Conservation (phyloP, 2,113 vertebrate genomes). For the Podiceps cristatus region DNA sequence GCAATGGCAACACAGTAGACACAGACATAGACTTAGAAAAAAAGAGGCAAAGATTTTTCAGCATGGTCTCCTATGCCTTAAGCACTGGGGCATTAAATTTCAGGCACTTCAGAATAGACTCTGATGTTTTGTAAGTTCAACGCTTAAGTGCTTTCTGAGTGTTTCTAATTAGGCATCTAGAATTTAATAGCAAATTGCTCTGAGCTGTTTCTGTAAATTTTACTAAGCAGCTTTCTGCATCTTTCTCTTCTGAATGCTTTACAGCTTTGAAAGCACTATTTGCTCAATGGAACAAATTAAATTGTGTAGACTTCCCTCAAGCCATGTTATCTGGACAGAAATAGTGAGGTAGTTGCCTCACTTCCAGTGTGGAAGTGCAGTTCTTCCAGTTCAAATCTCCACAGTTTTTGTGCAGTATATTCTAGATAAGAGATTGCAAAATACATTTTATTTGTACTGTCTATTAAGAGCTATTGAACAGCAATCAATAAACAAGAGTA, state of each 20-base stretch:
- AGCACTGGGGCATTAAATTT: background rate
- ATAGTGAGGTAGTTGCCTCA: background rate
- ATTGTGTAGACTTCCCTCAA: background rate
- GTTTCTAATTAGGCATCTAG: background rate
- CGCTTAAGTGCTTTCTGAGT: background rate
- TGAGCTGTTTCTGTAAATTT: background rate
- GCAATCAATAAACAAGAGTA: background rate
- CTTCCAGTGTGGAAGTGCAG: background rate
- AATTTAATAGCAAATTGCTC: background rate
- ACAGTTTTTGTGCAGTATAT: background rate
- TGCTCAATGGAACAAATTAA: background rate
- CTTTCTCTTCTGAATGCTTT: background rate
- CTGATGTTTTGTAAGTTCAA: background rate
- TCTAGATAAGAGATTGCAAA: conserved; percentile 20
- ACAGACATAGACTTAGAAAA: background rate
- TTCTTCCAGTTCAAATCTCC: background rate
- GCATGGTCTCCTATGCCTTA: background rate
- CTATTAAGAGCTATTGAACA: background rate
- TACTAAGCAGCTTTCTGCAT: background rate
- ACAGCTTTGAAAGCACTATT: background rate
- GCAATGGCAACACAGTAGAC: background rate
- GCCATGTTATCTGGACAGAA: background rate
- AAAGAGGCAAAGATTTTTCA: background rate
- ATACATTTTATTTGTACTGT: background rate
- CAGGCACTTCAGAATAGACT: background rate